These are phyloP conservation scores for Hippocampus kuda DNA, from an alignment of 2,797 vertebrate genomes.

Conservation along the genomic window DNA sequence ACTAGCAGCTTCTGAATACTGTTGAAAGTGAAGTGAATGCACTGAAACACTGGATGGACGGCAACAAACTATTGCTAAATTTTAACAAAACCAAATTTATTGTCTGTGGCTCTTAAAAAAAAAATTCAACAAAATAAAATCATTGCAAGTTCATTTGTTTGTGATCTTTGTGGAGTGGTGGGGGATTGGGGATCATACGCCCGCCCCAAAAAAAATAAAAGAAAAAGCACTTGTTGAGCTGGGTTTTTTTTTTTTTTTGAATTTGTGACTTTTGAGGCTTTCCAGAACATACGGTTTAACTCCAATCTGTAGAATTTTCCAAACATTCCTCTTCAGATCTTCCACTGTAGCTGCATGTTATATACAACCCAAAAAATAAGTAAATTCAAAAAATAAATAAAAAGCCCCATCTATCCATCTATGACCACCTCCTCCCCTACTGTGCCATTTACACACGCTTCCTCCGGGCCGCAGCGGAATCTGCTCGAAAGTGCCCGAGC, in stretches of 20 bases:
- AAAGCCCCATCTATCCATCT: slow-evolving; percentile 33
- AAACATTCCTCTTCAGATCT: background rate
- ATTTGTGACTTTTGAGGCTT: background rate
- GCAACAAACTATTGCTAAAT: too few relatives aligned
- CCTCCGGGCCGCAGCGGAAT: slow-evolving; percentile 90
- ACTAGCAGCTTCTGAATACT: too few relatives aligned
- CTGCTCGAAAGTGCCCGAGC: slow-evolving; percentile 84
- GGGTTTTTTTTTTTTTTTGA: background rate
- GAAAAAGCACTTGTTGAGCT: background rate
- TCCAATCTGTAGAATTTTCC: background rate
- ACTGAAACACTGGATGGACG: too few relatives aligned
- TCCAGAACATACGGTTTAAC: background rate
- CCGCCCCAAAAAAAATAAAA: background rate
- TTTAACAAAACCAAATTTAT: too few relatives aligned
- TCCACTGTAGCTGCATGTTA: background rate
- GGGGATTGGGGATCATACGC: too few relatives aligned
- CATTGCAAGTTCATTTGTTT: too few relatives aligned
- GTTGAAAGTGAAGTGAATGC: too few relatives aligned
- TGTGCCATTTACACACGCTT: slow-evolving; percentile 82
- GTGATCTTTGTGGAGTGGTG: too few relatives aligned
- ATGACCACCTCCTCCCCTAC: slow-evolving; percentile 71
- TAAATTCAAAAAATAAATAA: slow-evolving; percentile 32
- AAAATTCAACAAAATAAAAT: too few relatives aligned
- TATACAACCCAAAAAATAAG: background rate
- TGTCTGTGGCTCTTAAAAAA: too few relatives aligned